Percentiles rank a stretch among this genome's conserved stretches.
Conservation (phyloP, 2,888 invertebrate species). For the Trachelus iudaicus region DNA sequence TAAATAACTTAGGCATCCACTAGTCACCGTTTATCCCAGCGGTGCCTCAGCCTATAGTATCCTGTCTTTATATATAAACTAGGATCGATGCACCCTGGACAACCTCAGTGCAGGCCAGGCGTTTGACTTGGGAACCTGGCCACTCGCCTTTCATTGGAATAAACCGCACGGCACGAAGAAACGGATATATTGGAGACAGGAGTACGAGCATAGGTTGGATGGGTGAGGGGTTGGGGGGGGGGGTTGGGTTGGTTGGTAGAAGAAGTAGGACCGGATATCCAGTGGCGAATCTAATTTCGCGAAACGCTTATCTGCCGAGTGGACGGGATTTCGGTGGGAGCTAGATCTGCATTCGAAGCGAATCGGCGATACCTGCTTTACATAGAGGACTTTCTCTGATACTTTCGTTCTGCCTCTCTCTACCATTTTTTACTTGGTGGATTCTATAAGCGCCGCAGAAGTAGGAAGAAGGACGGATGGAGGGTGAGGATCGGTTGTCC, state of each 20-base stretch:
- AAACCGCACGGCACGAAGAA: neutral
- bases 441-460: conserved; percentile 2
- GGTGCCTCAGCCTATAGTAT: conserved; percentile 23
- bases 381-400: neutral
- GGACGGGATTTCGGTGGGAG: conserved; percentile 20
- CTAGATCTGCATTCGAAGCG: conserved; percentile 47
- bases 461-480: conserved; percentile 2
- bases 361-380: conserved; percentile 38
- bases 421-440: neutral
- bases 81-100: neutral
- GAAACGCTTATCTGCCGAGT: conserved; percentile 40
- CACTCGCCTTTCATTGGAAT: neutral
- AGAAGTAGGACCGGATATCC: conserved; percentile 2
- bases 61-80: neutral
- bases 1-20: conserved; percentile 38
- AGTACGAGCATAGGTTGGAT: neutral
- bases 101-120: neutral
- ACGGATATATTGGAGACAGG: neutral
- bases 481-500: conserved; percentile 43
- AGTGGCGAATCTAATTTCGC: conserved; percentile 52
- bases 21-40: conserved; percentile 26
- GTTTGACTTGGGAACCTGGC: neutral
- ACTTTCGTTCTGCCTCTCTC: neutral
- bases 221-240: too few species aligned
- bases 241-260: neutral